Evolutionary conservation across 2,888 invertebrate genomes (phyloP).

Genomic region (Lucinisca nassula): DNA sequence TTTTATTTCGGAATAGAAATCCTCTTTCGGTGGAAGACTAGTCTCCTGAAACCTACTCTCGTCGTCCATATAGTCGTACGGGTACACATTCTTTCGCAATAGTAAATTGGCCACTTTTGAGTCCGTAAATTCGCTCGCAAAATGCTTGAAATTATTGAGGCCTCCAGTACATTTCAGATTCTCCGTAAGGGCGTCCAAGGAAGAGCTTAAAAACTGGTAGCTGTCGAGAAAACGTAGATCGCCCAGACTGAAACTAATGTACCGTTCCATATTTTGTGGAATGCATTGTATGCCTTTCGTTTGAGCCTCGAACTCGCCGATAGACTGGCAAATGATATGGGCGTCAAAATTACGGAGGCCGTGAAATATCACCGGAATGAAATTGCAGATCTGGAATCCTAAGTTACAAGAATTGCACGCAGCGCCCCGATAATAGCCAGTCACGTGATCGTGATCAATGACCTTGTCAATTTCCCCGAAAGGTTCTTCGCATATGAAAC

Average conservation of each 20-base stretch:
- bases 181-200: background rate
- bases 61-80: conserved; percentile 36
- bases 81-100: conserved; percentile 23
- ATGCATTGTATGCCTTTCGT: background rate
- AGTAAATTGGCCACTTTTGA: background rate
- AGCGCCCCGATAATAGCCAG: background rate
- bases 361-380: conserved; percentile 38
- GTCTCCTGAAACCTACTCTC: conserved; percentile 4
- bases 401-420: background rate
- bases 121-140: no score
- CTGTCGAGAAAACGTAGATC: conserved; percentile 26
- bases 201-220: conserved; percentile 27
- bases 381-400: conserved; percentile 12
- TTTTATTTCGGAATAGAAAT: background rate
- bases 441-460: background rate
- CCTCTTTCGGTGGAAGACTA: background rate
- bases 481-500: conserved; percentile 40
- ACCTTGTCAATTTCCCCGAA: conserved; percentile 28
- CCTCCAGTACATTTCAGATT: background rate
- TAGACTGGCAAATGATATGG: conserved; percentile 29
- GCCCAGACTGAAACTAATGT: conserved; percentile 25
- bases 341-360: conserved; percentile 42
- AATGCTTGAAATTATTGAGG: background rate
- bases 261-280: conserved; percentile 25
- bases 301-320: background rate